Base-by-base conservation (phyloP, 2,888 invertebrate genomes). In the Hyposoter dolosus region DNA sequence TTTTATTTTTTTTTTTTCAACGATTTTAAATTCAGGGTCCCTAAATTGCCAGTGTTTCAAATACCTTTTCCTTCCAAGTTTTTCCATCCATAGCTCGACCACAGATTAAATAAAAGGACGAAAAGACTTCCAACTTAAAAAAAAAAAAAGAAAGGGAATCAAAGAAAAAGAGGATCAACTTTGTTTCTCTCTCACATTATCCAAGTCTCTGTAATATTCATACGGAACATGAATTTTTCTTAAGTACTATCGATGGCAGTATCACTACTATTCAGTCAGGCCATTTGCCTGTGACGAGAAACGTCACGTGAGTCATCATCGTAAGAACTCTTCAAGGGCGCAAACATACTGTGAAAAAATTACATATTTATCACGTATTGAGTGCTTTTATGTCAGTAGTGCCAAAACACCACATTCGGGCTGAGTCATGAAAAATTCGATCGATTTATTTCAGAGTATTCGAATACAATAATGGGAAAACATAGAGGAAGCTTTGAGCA, bases 241-340 rank as follows among this genome's bases (percentile, higher is more conserved):
- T 32, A 19, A 69, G 45, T 78, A 68, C 60, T 15, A 28, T 60
- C 4, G 60, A 60, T 60, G 17, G 71, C 47, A 32, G 68, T 68
- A 45, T 56, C 66, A 47, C 43, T 23, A 15, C 50, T 60, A 60
- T 68, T 74, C 60, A 78, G 60, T n/a, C 17, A 83, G 79, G 80
- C 75, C 78, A 68, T 83, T 83, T 50, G 79, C 74, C 79, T 40
- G 69, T 60, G 68, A 79, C 71, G 77, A 74, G 43, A 17, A 23
- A 74, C 66, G 17, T 76, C 71, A 71, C 60, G 19, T 78, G 83
- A 83, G 66, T 83, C 83, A 74, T 83, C 83, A 35, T 72, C 78
- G 77, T 78, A 78, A 83, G 69, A 83, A 60, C 43, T 56, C 35
- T 35, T 82, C 82, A 76, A 78, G 72, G 82, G 35, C 78, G 69